phyloP scores from a whole-genome alignment of 1,140 invertebrate genomes.

The Bombus pyrosoma region DNA sequence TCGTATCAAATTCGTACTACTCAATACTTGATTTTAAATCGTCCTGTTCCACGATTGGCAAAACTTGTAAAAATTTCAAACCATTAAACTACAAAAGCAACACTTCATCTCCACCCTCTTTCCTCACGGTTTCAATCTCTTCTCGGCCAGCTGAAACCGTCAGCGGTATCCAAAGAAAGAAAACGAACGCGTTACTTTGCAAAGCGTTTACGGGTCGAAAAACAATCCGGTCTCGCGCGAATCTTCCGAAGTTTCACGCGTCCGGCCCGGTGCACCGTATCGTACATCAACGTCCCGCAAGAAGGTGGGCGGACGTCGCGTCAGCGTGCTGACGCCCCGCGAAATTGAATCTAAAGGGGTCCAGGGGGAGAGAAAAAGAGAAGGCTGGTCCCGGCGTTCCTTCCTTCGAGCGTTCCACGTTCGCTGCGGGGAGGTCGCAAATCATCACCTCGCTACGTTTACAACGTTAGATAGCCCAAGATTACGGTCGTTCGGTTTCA shows the following conservation, averaged over 20 bases:
- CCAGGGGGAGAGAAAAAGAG: conserved; percentile 41
- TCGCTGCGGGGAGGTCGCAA: conserved; percentile 79
- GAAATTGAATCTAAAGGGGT: conserved; percentile 82
- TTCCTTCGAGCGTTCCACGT: conserved; percentile 48
- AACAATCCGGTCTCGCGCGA: conserved; percentile 37
- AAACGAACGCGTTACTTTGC: conserved; percentile 1
- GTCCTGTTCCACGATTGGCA: background rate
- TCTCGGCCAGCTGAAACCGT: background rate
- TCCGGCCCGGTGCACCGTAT: conserved; percentile 65
- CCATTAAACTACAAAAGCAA: background rate
- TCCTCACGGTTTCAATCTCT: background rate
- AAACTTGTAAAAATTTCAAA: background rate
- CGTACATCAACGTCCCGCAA: conserved; percentile 78
- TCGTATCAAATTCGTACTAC: background rate
- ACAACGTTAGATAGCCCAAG: conserved; percentile 80
- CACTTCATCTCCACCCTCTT: background rate
- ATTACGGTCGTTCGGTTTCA: conserved; percentile 73
- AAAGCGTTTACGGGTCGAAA: conserved; percentile 14
- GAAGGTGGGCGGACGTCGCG: conserved; percentile 80
- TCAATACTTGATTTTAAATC: background rate
- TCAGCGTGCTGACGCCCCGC: conserved; percentile 79
- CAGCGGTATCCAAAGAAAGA: background rate
- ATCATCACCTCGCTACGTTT: conserved; percentile 81
- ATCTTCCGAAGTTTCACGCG: conserved; percentile 54
- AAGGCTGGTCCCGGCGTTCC: conserved; percentile 11